phyloP scores from a whole-genome alignment of 2,888 invertebrate species.

The Microctonus hyperodae region DNA sequence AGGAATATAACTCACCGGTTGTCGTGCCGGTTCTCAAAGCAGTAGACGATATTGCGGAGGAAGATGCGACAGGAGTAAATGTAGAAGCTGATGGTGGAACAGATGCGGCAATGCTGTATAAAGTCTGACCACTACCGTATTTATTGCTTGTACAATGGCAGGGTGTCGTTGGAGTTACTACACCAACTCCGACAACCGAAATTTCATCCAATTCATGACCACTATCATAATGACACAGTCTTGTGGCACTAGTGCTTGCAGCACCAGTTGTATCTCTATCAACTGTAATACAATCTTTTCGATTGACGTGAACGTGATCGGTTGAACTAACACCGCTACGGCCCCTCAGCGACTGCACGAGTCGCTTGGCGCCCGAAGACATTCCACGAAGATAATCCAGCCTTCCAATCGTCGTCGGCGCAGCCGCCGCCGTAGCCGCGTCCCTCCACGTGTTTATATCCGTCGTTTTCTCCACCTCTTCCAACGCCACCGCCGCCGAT shows the following conservation, averaged over 20 bases:
- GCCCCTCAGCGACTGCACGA: conserved; percentile 63
- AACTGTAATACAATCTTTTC: conserved; percentile 39
- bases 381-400: conserved; percentile 63
- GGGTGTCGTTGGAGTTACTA: conserved; percentile 60
- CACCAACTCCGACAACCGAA: conserved; percentile 62
- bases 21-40: conserved; percentile 8
- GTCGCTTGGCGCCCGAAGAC: conserved; percentile 63
- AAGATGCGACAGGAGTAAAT: conserved; percentile 8
- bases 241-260: conserved; percentile 58
- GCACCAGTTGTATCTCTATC: conserved; percentile 50
- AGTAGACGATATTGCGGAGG: conserved; percentile 16
- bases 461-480: conserved; percentile 1
- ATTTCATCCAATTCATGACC: conserved; percentile 66
- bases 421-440: conserved; percentile 37
- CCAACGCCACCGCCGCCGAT: not conserved
- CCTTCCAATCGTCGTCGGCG: conserved; percentile 50
- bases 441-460: conserved; percentile 26
- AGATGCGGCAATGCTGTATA: conserved; percentile 60
- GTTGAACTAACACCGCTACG: conserved; percentile 51
- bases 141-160: conserved; percentile 60
- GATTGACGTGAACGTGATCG: conserved; percentile 42
- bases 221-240: conserved; percentile 60
- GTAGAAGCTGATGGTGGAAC: conserved; percentile 58
- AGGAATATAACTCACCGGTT: conserved; percentile 22
- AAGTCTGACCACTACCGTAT: conserved; percentile 63